Conservation (phyloP, 2,113 vertebrate species). For the Euleptes europaea region DNA sequence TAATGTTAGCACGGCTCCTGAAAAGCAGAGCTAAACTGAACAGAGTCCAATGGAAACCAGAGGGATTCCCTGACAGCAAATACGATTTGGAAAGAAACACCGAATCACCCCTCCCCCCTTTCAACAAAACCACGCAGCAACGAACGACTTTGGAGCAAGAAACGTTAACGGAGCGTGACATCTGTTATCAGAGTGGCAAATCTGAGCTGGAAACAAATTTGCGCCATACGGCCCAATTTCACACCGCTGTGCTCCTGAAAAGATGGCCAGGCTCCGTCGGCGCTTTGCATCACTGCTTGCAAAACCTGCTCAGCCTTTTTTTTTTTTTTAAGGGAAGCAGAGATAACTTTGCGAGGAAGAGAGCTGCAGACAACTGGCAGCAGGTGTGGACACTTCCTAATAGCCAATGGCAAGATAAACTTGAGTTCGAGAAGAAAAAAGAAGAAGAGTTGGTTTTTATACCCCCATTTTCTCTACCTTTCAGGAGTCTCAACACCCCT, state of each 20-base stretch:
- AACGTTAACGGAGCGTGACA: background rate
- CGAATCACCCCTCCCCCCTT: background rate
- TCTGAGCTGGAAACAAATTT: background rate
- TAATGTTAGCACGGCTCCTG: background rate
- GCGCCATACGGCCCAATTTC: background rate
- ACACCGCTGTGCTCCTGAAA: background rate
- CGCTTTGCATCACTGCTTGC: background rate
- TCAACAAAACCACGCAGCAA: too few species aligned
- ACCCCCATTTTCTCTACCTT: too few species aligned
- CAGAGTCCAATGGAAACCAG: background rate
- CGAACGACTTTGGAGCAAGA: background rate
- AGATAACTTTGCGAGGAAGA: background rate
- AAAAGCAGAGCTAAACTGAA: background rate
- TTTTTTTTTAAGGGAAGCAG: background rate
- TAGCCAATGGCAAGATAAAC: background rate
- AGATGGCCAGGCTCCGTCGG: background rate
- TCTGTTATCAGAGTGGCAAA: background rate
- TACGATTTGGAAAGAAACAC: background rate
- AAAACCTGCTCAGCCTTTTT: background rate
- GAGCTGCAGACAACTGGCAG: background rate
- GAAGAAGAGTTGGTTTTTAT: too few species aligned
- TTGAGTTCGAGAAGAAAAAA: background rate
- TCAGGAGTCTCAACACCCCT: too few species aligned
- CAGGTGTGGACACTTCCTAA: background rate
- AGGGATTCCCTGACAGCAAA: background rate